phyloP scores from a whole-genome alignment of 2,797 vertebrate genomes.

The Darevskia nairensis region DNA sequence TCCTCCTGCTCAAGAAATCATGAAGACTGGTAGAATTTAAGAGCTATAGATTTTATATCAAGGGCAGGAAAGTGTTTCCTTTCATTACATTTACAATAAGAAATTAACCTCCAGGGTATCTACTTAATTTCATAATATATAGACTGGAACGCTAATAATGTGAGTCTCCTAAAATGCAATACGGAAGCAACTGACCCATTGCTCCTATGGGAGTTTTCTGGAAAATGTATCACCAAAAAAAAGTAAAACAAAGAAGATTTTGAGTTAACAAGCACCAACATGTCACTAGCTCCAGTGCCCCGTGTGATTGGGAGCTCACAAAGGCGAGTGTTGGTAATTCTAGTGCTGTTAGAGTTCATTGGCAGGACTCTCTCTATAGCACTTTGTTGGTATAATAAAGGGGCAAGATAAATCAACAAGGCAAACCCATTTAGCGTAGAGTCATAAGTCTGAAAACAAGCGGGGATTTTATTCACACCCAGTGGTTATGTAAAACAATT shows the following conservation, averaged over 20 bases:
- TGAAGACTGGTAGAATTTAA: conserved; percentile 82
- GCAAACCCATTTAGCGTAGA: conserved; percentile 61
- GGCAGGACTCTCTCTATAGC: neutral
- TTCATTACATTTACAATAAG: conserved; percentile 86
- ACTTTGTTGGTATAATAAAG: conserved; percentile 39
- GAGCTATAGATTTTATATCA: conserved; percentile 84
- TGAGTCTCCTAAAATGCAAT: conserved; percentile 80
- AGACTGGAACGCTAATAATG: conserved; percentile 84
- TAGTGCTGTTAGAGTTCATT: conserved; percentile 38
- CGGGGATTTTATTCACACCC: neutral
- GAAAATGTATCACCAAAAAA: conserved; percentile 69
- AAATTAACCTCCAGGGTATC: conserved; percentile 85
- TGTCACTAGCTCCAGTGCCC: conserved; percentile 56
- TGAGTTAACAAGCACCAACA: conserved; percentile 74
- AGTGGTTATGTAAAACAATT: neutral
- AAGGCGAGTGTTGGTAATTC: neutral
- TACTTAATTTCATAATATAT: conserved; percentile 87
- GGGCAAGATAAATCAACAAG: conserved; percentile 39
- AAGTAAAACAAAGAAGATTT: conserved; percentile 73
- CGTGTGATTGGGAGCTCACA: conserved; percentile 7
- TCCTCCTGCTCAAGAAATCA: conserved; percentile 80
- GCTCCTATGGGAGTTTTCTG: conserved; percentile 79
- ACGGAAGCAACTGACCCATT: conserved; percentile 83
- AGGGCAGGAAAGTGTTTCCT: conserved; percentile 83
- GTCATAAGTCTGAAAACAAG: conserved; percentile 32